phyloP scores from a whole-genome alignment of 1,140 invertebrate species.

The Cotesia typhae region DNA sequence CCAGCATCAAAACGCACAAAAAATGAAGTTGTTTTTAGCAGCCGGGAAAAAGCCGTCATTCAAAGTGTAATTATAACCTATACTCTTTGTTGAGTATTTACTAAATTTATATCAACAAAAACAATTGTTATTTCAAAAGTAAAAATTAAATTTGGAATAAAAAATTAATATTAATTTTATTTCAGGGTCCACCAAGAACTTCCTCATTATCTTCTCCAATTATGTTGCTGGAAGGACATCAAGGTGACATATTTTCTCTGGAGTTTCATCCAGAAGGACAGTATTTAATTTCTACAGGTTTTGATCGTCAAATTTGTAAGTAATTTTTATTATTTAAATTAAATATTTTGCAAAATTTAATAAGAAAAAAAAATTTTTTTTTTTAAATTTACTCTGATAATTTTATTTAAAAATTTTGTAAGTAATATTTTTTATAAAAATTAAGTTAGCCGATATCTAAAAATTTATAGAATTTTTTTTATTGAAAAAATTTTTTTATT shows the following conservation, averaged over 20 bases:
- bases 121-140: too few relatives aligned
- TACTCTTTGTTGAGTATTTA: constrained; percentile 25
- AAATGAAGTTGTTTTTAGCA: constrained; percentile 75
- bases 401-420: too few relatives aligned
- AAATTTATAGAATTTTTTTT: too few relatives aligned
- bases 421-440: too few relatives aligned
- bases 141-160: constrained; percentile 28
- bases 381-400: too few relatives aligned
- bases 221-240: constrained; percentile 96
- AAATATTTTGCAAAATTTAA: too few relatives aligned
- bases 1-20: constrained; percentile 74
- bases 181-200: constrained; percentile 78
- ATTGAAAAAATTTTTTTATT: too few relatives aligned
- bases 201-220: constrained; percentile 92
- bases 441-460: too few relatives aligned
- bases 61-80: constrained; percentile 66
- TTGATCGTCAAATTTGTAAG: constrained; percentile 96
- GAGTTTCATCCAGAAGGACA: constrained; percentile 97
- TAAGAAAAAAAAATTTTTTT: too few relatives aligned
- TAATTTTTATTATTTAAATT: constrained; percentile 45
- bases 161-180: constrained; percentile 38
- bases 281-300: constrained; percentile 93
- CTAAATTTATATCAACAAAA: background rate
- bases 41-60: constrained; percentile 74
- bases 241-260: constrained; percentile 92